phyloP scores from a whole-genome alignment of 2,113 vertebrate species.

The Harpagus bidentatus region DNA sequence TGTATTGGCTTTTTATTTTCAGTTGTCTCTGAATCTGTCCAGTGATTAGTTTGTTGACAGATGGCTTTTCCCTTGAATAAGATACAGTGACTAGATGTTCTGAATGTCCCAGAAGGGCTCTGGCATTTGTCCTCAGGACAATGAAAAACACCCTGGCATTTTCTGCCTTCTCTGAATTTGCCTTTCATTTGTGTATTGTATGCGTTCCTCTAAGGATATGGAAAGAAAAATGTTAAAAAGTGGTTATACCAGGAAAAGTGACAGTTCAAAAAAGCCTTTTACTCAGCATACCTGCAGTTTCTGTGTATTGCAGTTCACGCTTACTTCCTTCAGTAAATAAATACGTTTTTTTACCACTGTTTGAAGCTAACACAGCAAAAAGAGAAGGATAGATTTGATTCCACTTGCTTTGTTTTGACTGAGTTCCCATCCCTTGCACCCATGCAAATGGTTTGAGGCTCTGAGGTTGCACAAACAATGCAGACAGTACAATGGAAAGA shows the following conservation, averaged over 20 bases:
- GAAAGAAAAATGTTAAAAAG: conserved; percentile 7
- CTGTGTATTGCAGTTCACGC: not conserved
- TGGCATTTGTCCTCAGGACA: conserved; percentile 31
- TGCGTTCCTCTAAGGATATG: not conserved
- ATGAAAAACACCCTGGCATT: conserved; percentile 34
- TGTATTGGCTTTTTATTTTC: conserved; percentile 61
- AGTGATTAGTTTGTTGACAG: conserved; percentile 59
- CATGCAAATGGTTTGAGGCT: not conserved
- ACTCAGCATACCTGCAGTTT: not conserved
- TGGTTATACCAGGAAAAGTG: not conserved
- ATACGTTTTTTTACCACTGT: not conserved
- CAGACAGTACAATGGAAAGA: not conserved
- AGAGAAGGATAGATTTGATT: not conserved
- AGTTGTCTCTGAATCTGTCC: conserved; percentile 47
- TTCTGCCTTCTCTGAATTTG: conserved; percentile 37
- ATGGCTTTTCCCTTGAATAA: conserved; percentile 63
- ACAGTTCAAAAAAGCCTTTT: not conserved
- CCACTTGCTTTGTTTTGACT: not conserved
- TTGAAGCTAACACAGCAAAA: not conserved
- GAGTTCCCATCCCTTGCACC: not conserved
- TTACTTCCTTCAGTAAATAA: not conserved
- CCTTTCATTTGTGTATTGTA: conserved; percentile 30
- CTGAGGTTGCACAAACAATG: not conserved
- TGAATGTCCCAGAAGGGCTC: conserved; percentile 37
- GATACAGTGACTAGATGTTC: conserved; percentile 55